These are phyloP conservation scores for Oncorhynchus mykiss DNA, from an alignment of 2,113 vertebrate species.

Conservation along the genomic window DNA sequence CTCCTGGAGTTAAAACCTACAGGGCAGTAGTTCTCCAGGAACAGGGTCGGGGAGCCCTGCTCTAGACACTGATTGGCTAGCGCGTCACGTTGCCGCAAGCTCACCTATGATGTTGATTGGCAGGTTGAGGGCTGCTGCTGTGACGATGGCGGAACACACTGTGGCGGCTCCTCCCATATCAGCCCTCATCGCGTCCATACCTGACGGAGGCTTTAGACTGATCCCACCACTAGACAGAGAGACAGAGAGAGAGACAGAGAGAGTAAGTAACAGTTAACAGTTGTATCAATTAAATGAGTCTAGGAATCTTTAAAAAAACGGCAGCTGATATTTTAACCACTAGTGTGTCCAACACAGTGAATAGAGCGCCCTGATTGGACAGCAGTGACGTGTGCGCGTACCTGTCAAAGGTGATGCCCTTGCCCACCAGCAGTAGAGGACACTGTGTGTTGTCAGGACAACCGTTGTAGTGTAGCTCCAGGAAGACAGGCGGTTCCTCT, in stretches of 20 bases:
- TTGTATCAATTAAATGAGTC: too few relatives aligned
- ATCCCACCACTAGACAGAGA: conserved; percentile 85
- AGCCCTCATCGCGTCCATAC: conserved; percentile 95
- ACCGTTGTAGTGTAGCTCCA: conserved; percentile 92
- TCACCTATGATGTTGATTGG: conserved; percentile 91
- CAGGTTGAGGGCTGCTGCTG: conserved; percentile 85
- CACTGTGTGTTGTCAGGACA: conserved; percentile 65
- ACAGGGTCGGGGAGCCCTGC: too few relatives aligned
- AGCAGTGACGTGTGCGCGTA: conserved; percentile 36
- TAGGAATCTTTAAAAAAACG: too few relatives aligned
- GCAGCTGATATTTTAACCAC: too few relatives aligned
- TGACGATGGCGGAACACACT: conserved; percentile 87
- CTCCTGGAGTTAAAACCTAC: too few relatives aligned
- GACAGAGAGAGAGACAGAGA: fast-evolving
- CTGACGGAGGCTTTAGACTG: conserved; percentile 88
- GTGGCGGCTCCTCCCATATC: conserved; percentile 98
- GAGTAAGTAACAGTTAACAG: not conserved
- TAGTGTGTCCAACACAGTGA: too few relatives aligned
- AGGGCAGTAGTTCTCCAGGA: too few relatives aligned
- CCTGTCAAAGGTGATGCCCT: conserved; percentile 98
- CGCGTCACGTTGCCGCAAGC: conserved; percentile 6
- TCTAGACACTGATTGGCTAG: not conserved
- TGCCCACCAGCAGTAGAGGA: conserved; percentile 89
- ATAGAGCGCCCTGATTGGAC: not conserved
- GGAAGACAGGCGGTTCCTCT: conserved; percentile 90